phyloP scores from a whole-genome alignment of 1,140 invertebrate genomes.

The Chironomus striatipennis region DNA sequence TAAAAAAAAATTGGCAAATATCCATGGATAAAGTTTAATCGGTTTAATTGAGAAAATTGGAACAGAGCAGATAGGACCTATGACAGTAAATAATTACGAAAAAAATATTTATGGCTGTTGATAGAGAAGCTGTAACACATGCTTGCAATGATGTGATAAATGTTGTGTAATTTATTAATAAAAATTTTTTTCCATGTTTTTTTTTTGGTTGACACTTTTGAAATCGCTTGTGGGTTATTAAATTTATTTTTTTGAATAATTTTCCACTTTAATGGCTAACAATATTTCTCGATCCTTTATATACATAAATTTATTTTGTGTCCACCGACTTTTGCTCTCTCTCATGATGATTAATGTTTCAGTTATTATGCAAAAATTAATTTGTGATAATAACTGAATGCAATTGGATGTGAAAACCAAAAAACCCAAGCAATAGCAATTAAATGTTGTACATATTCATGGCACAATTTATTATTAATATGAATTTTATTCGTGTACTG shows the following conservation, averaged over 20 bases:
- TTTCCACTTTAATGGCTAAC: background rate
- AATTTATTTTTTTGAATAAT: background rate
- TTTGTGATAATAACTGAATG: slow-evolving; percentile 9
- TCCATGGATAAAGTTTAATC: background rate
- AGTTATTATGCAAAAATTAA: slow-evolving; percentile 11
- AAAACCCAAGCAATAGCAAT: slow-evolving; percentile 11
- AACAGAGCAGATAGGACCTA: background rate
- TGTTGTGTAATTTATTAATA: too few species aligned
- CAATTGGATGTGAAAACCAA: background rate
- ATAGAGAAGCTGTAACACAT: too few species aligned
- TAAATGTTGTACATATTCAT: background rate
- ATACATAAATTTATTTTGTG: too few species aligned
- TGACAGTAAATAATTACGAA: background rate
- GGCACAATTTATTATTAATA: background rate
- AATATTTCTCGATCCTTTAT: background rate
- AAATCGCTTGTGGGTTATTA: slow-evolving; percentile 1
- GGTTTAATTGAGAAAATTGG: slow-evolving; percentile 4
- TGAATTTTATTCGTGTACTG: background rate
- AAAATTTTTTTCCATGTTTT: background rate
- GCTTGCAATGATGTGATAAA: too few species aligned
- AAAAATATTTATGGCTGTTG: background rate
- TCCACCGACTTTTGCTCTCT: background rate
- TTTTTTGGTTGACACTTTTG: background rate
- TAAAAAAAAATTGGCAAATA: background rate
- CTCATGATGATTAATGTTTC: background rate